A percentile compares a stretch with the other conserved stretches of the same genome.
phyloP scores from a whole-genome alignment of 2,113 vertebrate genomes.

The Prionailurus bengalensis region DNA sequence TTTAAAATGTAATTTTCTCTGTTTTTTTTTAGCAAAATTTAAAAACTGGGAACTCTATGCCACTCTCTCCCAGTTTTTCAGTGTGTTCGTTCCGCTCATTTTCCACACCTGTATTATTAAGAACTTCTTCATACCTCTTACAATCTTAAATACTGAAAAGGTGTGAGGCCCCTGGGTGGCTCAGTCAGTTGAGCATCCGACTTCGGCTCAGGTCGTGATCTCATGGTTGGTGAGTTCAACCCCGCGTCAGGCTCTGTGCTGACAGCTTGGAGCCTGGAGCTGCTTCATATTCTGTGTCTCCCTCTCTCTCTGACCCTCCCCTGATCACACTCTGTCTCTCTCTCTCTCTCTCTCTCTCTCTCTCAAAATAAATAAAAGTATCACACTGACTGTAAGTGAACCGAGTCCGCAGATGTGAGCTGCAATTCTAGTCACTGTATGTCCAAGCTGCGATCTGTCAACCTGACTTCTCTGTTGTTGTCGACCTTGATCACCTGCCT shows the following conservation, averaged over 20 bases:
- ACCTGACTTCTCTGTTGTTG: accelerated
- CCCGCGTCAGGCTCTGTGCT: no score
- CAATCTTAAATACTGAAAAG: not conserved
- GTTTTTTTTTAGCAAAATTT: not conserved
- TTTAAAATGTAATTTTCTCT: not conserved
- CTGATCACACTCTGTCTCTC: no score
- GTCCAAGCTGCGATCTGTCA: accelerated
- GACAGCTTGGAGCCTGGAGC: no score
- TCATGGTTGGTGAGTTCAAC: no score
- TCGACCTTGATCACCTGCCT: not conserved
- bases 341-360: no score
- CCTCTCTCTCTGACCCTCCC: no score
- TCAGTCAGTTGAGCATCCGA: no score
- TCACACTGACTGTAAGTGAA: accelerated
- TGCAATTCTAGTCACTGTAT: accelerated
- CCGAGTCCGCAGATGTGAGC: not conserved
- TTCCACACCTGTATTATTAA: not conserved
- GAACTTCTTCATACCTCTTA: not conserved
- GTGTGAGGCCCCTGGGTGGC: no score
- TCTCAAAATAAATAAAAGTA: no score
- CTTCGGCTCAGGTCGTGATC: no score
- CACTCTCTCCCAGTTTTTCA: not conserved
- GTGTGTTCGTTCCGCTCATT: not conserved
- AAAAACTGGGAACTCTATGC: not conserved
- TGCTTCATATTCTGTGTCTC: no score